Evolutionary conservation across 2,797 vertebrate genomes (phyloP).

Genomic region (Lutjanus argentimaculatus): DNA sequence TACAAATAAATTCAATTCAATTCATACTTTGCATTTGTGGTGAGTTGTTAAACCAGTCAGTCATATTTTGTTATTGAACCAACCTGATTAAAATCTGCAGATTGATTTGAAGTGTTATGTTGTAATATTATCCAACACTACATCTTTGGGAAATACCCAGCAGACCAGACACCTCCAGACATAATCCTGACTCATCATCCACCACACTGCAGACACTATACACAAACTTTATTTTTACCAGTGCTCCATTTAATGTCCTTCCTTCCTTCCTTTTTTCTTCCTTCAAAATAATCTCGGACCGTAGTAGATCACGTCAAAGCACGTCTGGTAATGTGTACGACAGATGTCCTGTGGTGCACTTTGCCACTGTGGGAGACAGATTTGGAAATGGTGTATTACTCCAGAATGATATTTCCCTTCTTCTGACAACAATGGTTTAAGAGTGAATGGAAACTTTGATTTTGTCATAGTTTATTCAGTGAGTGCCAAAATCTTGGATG

Average conservation of each 20-base stretch:
- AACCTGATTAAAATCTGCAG: background rate
- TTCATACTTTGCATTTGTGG: too few species aligned
- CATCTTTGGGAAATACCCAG: slow-evolving; percentile 75
- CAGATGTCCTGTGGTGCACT: too few species aligned
- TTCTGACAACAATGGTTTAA: slow-evolving; percentile 20
- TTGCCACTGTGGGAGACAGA: background rate
- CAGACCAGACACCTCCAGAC: slow-evolving; percentile 74
- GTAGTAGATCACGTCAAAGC: slow-evolving; percentile 41
- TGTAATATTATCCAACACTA: slow-evolving; percentile 9
- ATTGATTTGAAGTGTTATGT: background rate
- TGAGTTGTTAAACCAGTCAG: too few species aligned
- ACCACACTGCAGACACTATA: slow-evolving; percentile 55
- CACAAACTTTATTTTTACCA: slow-evolving; percentile 64
- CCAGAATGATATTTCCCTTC: slow-evolving; percentile 43
- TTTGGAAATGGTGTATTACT: slow-evolving; percentile 41
- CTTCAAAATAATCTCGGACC: slow-evolving; percentile 62
- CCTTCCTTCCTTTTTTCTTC: slow-evolving; percentile 67
- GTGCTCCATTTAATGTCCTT: slow-evolving; percentile 56
- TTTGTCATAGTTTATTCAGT: background rate
- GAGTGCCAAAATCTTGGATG: background rate
- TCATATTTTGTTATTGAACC: too few species aligned
- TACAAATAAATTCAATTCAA: too few species aligned
- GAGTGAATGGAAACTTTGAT: slow-evolving; percentile 20
- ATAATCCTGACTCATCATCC: slow-evolving; percentile 70
- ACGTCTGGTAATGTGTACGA: slow-evolving; percentile 10